Evolutionary conservation across 2,888 invertebrate genomes (phyloP), one percentile per base, ranked within the genome.

Genomic region (Apotomis betuletana): DNA sequence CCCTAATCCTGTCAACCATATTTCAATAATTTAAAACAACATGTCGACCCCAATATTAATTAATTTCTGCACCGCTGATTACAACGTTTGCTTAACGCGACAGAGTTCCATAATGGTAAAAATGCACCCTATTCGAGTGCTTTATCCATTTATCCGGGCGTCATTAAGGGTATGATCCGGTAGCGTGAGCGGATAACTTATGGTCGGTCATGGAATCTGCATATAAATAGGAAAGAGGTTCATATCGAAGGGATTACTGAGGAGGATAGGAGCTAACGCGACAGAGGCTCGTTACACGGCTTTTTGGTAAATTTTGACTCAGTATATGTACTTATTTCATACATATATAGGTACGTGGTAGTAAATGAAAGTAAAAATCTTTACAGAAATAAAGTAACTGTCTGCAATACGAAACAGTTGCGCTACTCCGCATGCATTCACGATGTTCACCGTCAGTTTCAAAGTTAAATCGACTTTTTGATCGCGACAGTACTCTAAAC

Each of bases 131-230:
- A 79, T 78, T 78, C 78, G 76, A 85, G 85, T 83, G 87, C 87
- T 85, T 85, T 87, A 85, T 87, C 86, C 87, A 87, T 90, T 89
- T 88, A 88, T 87, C 88, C 86, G 84, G 80, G 85, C 85, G 85
- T 89, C 90, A 91, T 91, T 91, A 90, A 88, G 86, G 85, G 86
- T 85, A 88, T 92, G 91, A 92, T 91, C 90, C 91, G 87, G 87
- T 87, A 81, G 80, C 82, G 82, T 83, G 87, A 88, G 86, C 87
- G 90, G 88, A 89, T 91, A 92, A 92, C 92, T 92, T 93, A 92
- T 91, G 92, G 90, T 88, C 84, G 88, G 88, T 83, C 84, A 83
- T 87, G 86, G 88, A 91, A 92, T 93, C 91, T 92, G 91, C 92
- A 93, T 93, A 91, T 92, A 92, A 92, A 93, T 93, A 90, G 92